Conservation (phyloP, 2,113 vertebrate species). For the Urocolius indicus region DNA sequence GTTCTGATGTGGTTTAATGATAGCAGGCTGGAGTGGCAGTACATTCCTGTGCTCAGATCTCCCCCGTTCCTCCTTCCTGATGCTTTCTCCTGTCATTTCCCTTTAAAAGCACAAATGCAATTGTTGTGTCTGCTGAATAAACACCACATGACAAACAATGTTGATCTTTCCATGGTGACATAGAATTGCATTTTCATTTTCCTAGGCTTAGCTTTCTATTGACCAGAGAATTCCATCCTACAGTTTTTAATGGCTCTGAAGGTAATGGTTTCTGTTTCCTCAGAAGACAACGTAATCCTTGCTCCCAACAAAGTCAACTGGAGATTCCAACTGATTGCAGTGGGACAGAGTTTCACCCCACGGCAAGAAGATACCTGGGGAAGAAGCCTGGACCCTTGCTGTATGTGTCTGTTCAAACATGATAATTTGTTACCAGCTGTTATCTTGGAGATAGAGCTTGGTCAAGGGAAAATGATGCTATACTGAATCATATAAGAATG, state of each 20-base stretch:
- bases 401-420: neutral
- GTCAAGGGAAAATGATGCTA: neutral
- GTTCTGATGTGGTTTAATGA: conserved; percentile 74
- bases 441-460: neutral
- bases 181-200: conserved; percentile 58
- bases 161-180: conserved; percentile 70
- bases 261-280: neutral
- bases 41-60: conserved; percentile 54
- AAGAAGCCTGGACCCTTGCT: neutral
- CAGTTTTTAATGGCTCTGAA: neutral
- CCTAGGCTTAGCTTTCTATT: conserved; percentile 33
- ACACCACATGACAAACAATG: conserved; percentile 46
- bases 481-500: neutral
- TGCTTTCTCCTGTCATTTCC: conserved; percentile 43
- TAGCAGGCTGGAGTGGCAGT: conserved; percentile 57
- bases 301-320: neutral
- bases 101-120: conserved; percentile 49
- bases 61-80: neutral
- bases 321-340: neutral
- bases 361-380: neutral
- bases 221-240: conserved; percentile 22
- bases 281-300: neutral
- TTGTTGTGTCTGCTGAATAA: conserved; percentile 59
- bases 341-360: neutral
- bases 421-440: neutral